phyloP scores from a whole-genome alignment of 2,113 vertebrate genomes.

The Stomatorhinus ivindoensis region DNA sequence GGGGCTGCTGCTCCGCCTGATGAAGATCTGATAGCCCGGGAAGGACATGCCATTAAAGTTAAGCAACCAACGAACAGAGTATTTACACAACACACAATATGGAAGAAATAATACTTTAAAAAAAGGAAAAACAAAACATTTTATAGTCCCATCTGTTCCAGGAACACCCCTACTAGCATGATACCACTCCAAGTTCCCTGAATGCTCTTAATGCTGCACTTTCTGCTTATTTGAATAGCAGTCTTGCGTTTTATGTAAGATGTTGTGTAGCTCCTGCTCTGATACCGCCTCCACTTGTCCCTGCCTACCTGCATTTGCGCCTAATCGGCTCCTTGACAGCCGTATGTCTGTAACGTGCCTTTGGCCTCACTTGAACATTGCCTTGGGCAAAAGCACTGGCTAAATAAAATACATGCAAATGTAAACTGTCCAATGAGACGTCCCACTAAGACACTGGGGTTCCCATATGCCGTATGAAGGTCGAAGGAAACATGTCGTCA shows the following conservation, averaged over 20 bases:
- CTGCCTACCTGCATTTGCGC: not conserved
- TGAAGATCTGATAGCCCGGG: conserved; percentile 57
- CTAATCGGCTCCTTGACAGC: not conserved
- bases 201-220: not conserved
- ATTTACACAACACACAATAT: too few species aligned
- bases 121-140: too few species aligned
- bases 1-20: conserved; percentile 72
- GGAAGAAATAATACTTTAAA: too few species aligned
- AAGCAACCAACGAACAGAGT: not conserved
- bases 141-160: too few species aligned
- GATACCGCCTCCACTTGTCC: not conserved
- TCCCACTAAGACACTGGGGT: not conserved
- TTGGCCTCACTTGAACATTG: not conserved
- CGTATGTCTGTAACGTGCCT: not conserved
- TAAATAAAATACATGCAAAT: not conserved
- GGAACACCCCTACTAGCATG: too few species aligned
- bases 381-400: not conserved
- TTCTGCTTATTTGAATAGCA: not conserved
- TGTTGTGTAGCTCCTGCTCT: not conserved
- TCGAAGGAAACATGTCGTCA: not conserved
- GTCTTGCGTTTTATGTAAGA: not conserved
- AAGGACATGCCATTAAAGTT: not conserved
- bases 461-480: not conserved
- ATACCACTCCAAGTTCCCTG: not conserved
- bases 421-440: not conserved